Evolutionary conservation across 1,140 invertebrate genomes (phyloP).

Genomic region (Scaptodrosophila lebanonensis): DNA sequence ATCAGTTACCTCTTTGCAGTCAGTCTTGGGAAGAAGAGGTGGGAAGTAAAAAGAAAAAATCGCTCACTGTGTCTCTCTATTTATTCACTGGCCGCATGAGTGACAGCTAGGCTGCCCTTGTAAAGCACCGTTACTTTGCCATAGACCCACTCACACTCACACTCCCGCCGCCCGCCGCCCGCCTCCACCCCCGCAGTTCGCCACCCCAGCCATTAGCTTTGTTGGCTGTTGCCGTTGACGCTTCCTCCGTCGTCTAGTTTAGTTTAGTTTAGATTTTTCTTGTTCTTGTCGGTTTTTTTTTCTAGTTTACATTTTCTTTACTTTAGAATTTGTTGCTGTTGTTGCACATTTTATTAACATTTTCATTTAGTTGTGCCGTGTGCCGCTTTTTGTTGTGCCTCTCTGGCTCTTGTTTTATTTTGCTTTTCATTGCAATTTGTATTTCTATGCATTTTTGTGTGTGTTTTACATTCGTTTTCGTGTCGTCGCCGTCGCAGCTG

Average conservation of each 20-base stretch:
- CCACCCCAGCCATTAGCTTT: background rate
- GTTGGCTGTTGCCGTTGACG: constrained; percentile 44
- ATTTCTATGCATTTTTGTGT: constrained; percentile 73
- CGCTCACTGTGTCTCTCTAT: too few relatives aligned
- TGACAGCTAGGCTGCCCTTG: too few relatives aligned
- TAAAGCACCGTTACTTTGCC: too few relatives aligned
- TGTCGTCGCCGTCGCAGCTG: constrained; percentile 38
- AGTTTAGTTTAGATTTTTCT: constrained; percentile 60
- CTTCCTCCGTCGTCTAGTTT: constrained; percentile 70
- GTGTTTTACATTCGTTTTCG: constrained; percentile 75
- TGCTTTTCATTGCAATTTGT: constrained; percentile 72
- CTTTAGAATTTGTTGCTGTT: constrained; percentile 32
- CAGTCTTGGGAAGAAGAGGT: too few relatives aligned
- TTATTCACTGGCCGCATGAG: too few relatives aligned
- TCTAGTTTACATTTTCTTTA: too few relatives aligned
- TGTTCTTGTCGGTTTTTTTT: constrained; percentile 24
- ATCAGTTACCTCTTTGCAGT: too few relatives aligned
- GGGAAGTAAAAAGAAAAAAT: too few relatives aligned
- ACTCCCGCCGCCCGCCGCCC: background rate
- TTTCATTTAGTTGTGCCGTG: constrained; percentile 60
- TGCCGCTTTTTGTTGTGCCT: constrained; percentile 6
- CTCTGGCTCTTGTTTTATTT: constrained; percentile 43
- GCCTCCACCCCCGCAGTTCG: background rate
- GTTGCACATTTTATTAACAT: constrained; percentile 73
- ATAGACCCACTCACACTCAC: background rate